Percentiles rank a stretch among this genome's conserved stretches.
Conservation (phyloP, 2,797 vertebrate genomes). For the Carduelis carduelis region DNA sequence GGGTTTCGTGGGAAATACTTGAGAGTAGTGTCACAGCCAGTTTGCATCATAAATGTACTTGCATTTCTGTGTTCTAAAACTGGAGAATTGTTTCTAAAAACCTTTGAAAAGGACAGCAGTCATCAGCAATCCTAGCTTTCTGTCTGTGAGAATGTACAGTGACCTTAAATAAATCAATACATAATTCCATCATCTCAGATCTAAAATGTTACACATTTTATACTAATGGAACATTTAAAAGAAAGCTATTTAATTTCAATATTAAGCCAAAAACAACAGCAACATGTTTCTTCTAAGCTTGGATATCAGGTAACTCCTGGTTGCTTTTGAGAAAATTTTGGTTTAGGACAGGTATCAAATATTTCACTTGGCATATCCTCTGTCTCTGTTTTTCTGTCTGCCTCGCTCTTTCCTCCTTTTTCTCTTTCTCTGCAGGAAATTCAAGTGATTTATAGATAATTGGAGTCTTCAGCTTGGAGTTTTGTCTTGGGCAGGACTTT, state of each 20-base stretch:
- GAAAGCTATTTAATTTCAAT: not conserved
- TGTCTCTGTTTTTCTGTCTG: constrained; percentile 50
- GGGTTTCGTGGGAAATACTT: not conserved
- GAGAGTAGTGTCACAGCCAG: not conserved
- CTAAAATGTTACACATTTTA: not conserved
- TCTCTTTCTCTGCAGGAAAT: constrained; percentile 68
- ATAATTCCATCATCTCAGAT: not conserved
- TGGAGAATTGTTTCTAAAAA: not conserved
- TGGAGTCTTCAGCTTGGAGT: constrained; percentile 79
- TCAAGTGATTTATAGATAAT: constrained; percentile 89
- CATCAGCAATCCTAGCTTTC: not conserved
- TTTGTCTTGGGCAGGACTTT: constrained; percentile 78
- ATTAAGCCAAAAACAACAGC: not conserved
- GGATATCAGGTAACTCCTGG: not conserved
- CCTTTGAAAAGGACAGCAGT: not conserved
- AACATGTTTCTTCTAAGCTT: not conserved
- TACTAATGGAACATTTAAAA: not conserved
- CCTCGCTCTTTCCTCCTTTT: constrained; percentile 52
- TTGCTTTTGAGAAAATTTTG: constrained; percentile 11
- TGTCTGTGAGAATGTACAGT: not conserved
- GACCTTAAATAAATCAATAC: not conserved
- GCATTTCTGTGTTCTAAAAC: not conserved
- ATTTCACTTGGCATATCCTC: constrained; percentile 60
- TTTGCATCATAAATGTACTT: not conserved
- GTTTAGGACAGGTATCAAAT: constrained; percentile 43